phyloP scores from a whole-genome alignment of 2,888 invertebrate genomes.

The Morpho deidamia region DNA sequence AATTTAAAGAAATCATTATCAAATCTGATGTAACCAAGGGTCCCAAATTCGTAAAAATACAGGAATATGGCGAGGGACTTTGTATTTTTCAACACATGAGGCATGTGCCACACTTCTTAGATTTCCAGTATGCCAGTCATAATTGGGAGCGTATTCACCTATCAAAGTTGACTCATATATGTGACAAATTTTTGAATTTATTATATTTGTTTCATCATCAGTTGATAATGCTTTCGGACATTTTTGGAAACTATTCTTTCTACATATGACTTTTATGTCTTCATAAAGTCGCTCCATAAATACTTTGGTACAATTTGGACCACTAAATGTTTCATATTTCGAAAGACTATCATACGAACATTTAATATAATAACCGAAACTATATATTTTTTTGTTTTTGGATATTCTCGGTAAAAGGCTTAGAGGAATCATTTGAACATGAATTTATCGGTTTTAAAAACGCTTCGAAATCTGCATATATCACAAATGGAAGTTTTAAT shows the following conservation, averaged over 20 bases:
- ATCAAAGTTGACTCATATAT: slow-evolving; percentile 23
- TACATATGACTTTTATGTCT: slow-evolving; percentile 24
- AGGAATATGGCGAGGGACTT: neutral
- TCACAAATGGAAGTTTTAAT: slow-evolving; percentile 23
- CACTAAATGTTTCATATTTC: slow-evolving; percentile 29
- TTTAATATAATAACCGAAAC: slow-evolving; percentile 34
- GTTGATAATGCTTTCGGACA: slow-evolving; percentile 8
- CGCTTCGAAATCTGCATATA: slow-evolving; percentile 30
- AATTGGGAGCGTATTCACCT: slow-evolving; percentile 18
- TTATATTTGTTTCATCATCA: slow-evolving; percentile 8
- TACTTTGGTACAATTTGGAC: slow-evolving; percentile 26
- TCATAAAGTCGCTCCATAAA: slow-evolving; percentile 27
- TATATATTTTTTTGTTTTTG: slow-evolving; percentile 29
- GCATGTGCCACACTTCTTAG: slow-evolving; percentile 20
- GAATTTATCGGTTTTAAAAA: slow-evolving; percentile 27
- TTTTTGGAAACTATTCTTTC: slow-evolving; percentile 16
- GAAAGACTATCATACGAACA: slow-evolving; percentile 31
- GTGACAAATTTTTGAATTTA: slow-evolving; percentile 13
- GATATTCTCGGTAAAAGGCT: slow-evolving; percentile 26
- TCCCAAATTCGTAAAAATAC: slow-evolving; percentile 15
- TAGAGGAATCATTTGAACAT: slow-evolving; percentile 24
- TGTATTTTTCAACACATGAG: slow-evolving; percentile 8
- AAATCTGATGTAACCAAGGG: too few species aligned
- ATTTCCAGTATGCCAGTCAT: slow-evolving; percentile 28
- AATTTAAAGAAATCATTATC: too few species aligned